Conservation (phyloP, 1,140 invertebrate genomes). For the Luehdorfia chinensis region DNA sequence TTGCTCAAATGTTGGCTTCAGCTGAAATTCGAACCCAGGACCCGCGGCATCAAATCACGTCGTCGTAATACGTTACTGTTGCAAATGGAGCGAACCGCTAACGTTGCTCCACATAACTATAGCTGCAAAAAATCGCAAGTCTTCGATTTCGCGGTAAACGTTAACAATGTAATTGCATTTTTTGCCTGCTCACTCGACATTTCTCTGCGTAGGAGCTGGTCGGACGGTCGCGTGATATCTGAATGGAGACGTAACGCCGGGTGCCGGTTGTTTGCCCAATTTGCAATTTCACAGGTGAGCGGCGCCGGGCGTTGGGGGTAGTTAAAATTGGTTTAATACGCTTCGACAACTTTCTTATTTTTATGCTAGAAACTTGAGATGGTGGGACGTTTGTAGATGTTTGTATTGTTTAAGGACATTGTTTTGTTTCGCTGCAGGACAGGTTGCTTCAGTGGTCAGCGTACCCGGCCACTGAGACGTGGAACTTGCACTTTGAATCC, state of each 20-base stretch:
- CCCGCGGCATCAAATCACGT: too few relatives aligned
- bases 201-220: not conserved
- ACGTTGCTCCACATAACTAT: too few relatives aligned
- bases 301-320: not conserved
- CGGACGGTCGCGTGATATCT: not conserved
- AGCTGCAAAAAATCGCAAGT: not conserved
- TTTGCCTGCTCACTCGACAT: not conserved
- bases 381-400: not conserved
- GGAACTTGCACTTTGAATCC: too few relatives aligned
- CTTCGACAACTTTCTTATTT: not conserved
- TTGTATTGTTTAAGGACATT: not conserved
- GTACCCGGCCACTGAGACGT: too few relatives aligned
- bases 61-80: too few relatives aligned
- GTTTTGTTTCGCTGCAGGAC: not conserved
- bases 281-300: constrained; percentile 6
- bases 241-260: not conserved
- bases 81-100: too few relatives aligned
- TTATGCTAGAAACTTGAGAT: not conserved
- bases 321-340: not conserved
- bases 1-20: too few relatives aligned
- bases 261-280: constrained; percentile 3
- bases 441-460: too few relatives aligned
- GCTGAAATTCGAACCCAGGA: too few relatives aligned
- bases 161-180: not conserved
- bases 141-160: not conserved